Conservation (phyloP, 2,888 invertebrate genomes). For the Sylvicola fuscatus region DNA sequence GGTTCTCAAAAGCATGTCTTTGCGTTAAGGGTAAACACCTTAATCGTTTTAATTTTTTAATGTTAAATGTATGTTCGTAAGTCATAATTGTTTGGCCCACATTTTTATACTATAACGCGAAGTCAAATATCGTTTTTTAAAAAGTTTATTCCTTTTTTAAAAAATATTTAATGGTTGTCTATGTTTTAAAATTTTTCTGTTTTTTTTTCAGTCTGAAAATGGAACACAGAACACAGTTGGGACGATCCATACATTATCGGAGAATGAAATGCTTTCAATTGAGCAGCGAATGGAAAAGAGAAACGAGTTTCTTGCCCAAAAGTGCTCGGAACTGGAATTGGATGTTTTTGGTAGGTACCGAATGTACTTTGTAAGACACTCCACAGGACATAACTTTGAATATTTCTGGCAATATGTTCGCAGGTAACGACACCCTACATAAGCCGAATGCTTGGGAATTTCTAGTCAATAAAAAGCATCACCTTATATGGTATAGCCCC, state of each 20-base stretch:
- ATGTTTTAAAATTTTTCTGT: too few relatives aligned
- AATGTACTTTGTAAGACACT: not conserved
- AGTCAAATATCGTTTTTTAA: too few relatives aligned
- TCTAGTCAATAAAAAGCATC: constrained; percentile 57
- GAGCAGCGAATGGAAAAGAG: constrained; percentile 23
- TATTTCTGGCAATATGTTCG: constrained; percentile 6
- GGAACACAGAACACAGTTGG: constrained; percentile 13
- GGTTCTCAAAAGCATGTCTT: too few relatives aligned
- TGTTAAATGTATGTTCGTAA: too few relatives aligned
- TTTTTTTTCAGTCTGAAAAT: constrained; percentile 22
- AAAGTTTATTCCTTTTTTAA: too few relatives aligned
- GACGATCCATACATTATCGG: constrained; percentile 13
- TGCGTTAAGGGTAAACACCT: too few relatives aligned
- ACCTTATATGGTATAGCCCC: constrained; percentile 46
- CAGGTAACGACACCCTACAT: constrained; percentile 24
- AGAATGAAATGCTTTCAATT: constrained; percentile 22
- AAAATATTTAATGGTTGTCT: too few relatives aligned
- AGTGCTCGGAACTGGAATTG: constrained; percentile 22
- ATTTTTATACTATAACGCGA: too few relatives aligned
- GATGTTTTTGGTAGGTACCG: constrained; percentile 17
- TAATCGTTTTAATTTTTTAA: too few relatives aligned
- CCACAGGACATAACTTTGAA: not conserved
- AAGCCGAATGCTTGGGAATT: constrained; percentile 73
- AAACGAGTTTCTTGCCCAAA: constrained; percentile 19
- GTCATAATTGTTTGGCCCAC: too few relatives aligned